Conservation (phyloP, 2,797 vertebrate genomes). For the Poeciliopsis gracilis region DNA sequence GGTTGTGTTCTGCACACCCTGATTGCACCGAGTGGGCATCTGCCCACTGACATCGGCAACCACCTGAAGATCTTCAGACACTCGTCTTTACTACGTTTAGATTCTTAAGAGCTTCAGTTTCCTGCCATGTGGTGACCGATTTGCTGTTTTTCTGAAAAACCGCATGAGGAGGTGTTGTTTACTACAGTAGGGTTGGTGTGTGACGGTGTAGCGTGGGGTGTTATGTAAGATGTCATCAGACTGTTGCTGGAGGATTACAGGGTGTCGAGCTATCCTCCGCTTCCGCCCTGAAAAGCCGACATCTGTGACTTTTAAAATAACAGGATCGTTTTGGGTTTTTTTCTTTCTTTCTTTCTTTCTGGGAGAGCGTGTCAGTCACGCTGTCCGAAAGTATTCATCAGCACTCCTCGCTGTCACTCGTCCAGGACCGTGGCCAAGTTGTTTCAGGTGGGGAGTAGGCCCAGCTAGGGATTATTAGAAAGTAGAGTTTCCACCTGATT, state of each 20-base stretch:
- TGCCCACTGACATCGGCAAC: background rate
- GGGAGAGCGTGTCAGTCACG: slow-evolving; percentile 32
- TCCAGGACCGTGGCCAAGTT: slow-evolving; percentile 64
- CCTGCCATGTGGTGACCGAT: background rate
- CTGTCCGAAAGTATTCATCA: slow-evolving; percentile 48
- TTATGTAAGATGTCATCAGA: slow-evolving; percentile 36
- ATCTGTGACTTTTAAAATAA: slow-evolving; percentile 36
- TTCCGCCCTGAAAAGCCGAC: slow-evolving; percentile 39
- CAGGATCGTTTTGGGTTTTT: slow-evolving; percentile 4
- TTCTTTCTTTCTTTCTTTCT: slow-evolving; percentile 12
- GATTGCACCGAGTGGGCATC: background rate
- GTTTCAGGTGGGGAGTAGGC: slow-evolving; percentile 67
- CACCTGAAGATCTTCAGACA: background rate
- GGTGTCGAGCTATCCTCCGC: slow-evolving; percentile 19
- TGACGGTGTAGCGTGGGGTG: background rate
- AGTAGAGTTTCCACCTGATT: slow-evolving; percentile 73
- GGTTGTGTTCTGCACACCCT: background rate
- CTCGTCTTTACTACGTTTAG: background rate
- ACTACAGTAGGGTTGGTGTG: background rate
- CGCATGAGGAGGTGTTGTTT: background rate
- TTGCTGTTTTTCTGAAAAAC: background rate
- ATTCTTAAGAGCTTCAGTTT: background rate
- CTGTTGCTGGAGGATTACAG: slow-evolving; percentile 40
- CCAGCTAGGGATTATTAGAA: slow-evolving; percentile 72
- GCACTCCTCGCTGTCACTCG: slow-evolving; percentile 58